Evolutionary conservation across 2,888 invertebrate species (phyloP).

Genomic region (Ecdyonurus torrentis): DNA sequence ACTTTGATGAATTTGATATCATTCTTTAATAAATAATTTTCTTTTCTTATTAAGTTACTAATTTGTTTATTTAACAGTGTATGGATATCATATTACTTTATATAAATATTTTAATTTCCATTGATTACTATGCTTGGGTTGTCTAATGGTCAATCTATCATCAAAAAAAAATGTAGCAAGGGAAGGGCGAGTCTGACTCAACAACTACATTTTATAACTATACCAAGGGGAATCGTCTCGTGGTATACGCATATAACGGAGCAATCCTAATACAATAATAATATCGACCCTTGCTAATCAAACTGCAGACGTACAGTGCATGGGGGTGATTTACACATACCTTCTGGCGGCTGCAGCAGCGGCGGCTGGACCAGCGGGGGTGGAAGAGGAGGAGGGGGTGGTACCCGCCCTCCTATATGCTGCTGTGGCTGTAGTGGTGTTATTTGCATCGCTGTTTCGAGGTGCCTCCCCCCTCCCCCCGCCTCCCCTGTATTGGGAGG

Average conservation of each 20-base stretch:
- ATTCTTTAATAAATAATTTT: no score
- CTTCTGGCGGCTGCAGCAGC: background rate
- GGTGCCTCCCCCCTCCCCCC: constrained; percentile 2
- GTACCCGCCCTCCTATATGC: background rate
- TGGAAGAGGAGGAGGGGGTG: background rate
- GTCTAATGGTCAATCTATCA: background rate
- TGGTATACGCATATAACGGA: background rate
- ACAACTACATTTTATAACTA: background rate
- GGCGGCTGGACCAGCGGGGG: background rate
- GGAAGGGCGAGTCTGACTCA: background rate
- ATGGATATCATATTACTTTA: no score
- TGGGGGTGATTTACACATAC: background rate
- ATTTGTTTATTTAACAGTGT: no score
- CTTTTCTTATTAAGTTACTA: no score
- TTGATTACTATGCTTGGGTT: no score
- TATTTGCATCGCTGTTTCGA: background rate
- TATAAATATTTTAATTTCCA: no score
- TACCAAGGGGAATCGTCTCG: background rate
- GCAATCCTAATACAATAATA: background rate
- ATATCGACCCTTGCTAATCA: background rate
- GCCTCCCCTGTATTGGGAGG: background rate
- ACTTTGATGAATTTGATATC: no score
- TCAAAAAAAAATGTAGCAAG: background rate
- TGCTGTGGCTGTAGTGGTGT: no score
- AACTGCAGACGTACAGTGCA: background rate